These are phyloP conservation scores for Phaonia tiefii DNA, from an alignment of 2,888 invertebrate species.

Conservation along the genomic window DNA sequence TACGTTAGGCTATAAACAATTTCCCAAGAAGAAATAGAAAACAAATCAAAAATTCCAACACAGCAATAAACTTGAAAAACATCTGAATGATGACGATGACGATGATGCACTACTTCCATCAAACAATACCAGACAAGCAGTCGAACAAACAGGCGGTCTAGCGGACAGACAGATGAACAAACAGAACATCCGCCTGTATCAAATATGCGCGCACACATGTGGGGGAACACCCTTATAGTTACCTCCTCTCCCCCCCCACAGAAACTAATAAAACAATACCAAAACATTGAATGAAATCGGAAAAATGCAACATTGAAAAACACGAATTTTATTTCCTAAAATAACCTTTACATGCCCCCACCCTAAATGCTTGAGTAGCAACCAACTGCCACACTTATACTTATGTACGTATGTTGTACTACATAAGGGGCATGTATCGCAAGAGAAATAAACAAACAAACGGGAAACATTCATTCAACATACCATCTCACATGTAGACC, in stretches of 20 bases:
- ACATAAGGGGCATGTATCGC: too few species aligned
- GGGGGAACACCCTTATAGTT: too few species aligned
- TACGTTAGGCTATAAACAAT: constrained; percentile 39
- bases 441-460: too few species aligned
- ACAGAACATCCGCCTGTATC: not conserved
- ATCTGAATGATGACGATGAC: constrained; percentile 46
- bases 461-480: not conserved
- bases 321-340: constrained; percentile 48
- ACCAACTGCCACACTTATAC: not conserved
- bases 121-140: not conserved
- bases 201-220: too few species aligned
- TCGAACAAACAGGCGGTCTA: not conserved
- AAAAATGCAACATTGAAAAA: constrained; percentile 48
- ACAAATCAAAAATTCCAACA: constrained; percentile 58
- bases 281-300: constrained; percentile 15
- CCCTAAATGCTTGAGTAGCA: not conserved
- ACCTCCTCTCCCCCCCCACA: not conserved
- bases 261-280: constrained; percentile 23
- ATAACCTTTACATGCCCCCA: constrained; percentile 36
- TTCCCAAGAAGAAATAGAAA: constrained; percentile 41
- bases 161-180: constrained; percentile 1
- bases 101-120: constrained; percentile 32
- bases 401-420: too few species aligned
- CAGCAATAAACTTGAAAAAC: constrained; percentile 51
- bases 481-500: too few species aligned